Conservation (phyloP, 2,888 invertebrate species). For the Mythimna albipuncta region DNA sequence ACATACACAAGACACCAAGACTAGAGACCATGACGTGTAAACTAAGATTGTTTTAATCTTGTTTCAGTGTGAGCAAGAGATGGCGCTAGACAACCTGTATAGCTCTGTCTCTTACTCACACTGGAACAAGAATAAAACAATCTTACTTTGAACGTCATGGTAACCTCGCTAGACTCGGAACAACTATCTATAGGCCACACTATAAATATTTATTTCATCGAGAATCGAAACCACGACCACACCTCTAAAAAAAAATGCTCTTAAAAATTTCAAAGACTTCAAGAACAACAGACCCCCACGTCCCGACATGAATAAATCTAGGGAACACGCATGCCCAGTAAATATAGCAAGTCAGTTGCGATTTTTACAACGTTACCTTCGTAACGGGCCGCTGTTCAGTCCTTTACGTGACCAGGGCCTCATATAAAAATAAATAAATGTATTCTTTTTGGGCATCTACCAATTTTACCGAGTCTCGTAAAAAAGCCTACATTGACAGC, state of each 20-base stretch:
- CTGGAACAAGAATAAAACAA: too few relatives aligned
- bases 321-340: slow-evolving; percentile 55
- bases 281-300: slow-evolving; percentile 26
- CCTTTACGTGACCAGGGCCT: slow-evolving; percentile 75
- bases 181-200: too few relatives aligned
- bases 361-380: slow-evolving; percentile 66
- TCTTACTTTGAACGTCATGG: too few relatives aligned
- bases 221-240: background rate
- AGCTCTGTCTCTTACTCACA: too few relatives aligned
- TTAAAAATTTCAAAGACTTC: slow-evolving; percentile 30
- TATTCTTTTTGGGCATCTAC: slow-evolving; percentile 67
- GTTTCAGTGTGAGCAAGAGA: too few relatives aligned
- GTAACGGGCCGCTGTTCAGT: slow-evolving; percentile 63
- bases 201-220: too few relatives aligned
- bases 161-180: too few relatives aligned
- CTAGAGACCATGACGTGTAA: too few relatives aligned
- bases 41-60: too few relatives aligned
- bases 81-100: too few relatives aligned
- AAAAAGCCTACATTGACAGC: slow-evolving; percentile 75
- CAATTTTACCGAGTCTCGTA: slow-evolving; percentile 74
- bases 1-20: too few relatives aligned
- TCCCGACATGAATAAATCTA: slow-evolving; percentile 62
- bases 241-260: background rate
- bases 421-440: slow-evolving; percentile 76
- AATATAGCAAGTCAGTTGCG: slow-evolving; percentile 59